Base-by-base conservation (phyloP, 2,797 vertebrate species). In the Crax fasciolata region DNA sequence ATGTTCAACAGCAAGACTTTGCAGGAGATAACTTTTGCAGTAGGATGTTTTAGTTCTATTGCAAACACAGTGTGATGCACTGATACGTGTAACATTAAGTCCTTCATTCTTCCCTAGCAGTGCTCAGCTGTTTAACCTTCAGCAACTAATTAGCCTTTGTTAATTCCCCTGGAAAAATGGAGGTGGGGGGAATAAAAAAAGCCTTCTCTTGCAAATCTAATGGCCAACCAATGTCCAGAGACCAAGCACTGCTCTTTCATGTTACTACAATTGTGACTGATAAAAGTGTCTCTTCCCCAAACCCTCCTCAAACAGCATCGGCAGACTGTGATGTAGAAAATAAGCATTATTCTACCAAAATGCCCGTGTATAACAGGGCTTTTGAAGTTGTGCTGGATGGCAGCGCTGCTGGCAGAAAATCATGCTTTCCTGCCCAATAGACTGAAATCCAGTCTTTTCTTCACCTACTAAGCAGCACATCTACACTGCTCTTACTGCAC, bases 361-460 rank as follows among this genome's bases (percentile, higher is more conserved):
- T 7, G 9, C 3, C 12, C 43, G 23, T 21, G 61, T 24, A 3
- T 23, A 44, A 16, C 17, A 39, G 32, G 55, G 39, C 30, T 76
- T 28, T 21, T 48, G 76, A 58, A 66, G 46, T 18, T 55, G n/a
- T 23, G 24, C 19, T 21, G 57, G 24, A 7, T 0, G 0, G 30
- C 15, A 35, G 13, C 30, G 67, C 23, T 49, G 43, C 44, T 52
- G 43, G 5, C 32, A 38, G 30, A 48, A 10, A 49, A 41, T 13
- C 13, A 2, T 0, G 4, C 28, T 59, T 54, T 39, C 35, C 52
- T 71, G 43, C 19, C 52, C 1, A 2, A 21, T 20, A 14, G 6
- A 5, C 28, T 7, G 18, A 6, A 23, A 25, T 55, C 70, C 27
- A 14, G 35, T 35, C 35, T 35, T 28, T 74, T 18, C 70, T 68